Evolutionary conservation across 2,797 vertebrate genomes (phyloP), one percentile per base, ranked within the genome.

Genomic region (Rallus crepitans): DNA sequence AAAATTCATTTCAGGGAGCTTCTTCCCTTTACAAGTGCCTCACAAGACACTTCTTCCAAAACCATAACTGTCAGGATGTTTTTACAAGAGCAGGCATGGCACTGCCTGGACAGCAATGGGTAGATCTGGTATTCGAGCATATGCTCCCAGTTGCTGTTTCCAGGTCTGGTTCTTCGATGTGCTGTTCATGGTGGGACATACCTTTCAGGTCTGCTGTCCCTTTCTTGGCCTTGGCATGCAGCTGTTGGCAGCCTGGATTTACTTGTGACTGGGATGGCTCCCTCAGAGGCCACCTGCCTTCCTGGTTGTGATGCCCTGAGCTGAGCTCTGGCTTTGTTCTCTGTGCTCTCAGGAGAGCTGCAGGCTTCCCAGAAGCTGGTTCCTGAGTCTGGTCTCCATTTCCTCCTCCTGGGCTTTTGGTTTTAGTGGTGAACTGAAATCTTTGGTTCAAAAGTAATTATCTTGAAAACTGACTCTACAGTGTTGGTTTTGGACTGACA

Each of bases 121-220:
- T 42, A 50, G 47, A 37, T 72, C 64, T 5, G 7, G 25, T 25
- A 21, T 10, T 9, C 6, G 9, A 70, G 31, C 25, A 15, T 1
- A 0, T 8, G 19, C 16, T 73, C 12, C 21, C 13, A 40, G 52
- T 33, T 25, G 4, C 21, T 0, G 0, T 45, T 52, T 28, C 30
- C 35, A 42, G 37, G 7, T 50, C 42, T 77, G 37, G 11, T 13
- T 66, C 47, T 78, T 16, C 7, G 21, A 25, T 57, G 18, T 0
- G 2, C 9, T n/a, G 1, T 10, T 7, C 1, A 0, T 23, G 25
- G 37, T 45, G 39, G 72, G 37, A 59, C 1, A 21, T 47, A 8
- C 2, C 52, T 55, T 84, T 23, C 2, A 1, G 8, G 7, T 21
- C 35, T 65, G 7, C 37, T 30, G 0, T 28, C 15, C 25, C 18